Percentiles rank a stretch among this genome's conserved stretches.
These are phyloP conservation scores for Bombus sylvicola DNA, from an alignment of 1,140 invertebrate species.

Conservation along the genomic window DNA sequence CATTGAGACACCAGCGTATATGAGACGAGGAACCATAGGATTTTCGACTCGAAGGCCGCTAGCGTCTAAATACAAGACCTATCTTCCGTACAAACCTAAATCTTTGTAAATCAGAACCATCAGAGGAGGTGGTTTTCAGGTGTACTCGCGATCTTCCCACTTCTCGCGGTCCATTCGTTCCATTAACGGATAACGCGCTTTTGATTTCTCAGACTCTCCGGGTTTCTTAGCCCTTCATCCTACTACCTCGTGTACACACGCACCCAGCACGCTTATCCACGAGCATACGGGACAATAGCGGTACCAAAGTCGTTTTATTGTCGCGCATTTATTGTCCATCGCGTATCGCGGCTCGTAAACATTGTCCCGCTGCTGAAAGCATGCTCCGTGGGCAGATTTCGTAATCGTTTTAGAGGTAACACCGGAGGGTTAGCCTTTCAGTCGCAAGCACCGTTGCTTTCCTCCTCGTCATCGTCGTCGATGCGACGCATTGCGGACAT, in stretches of 20 bases:
- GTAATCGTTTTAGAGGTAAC: slow-evolving; percentile 51
- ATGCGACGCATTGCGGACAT: slow-evolving; percentile 39
- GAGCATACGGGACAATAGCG: slow-evolving; percentile 41
- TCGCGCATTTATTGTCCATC: slow-evolving; percentile 53
- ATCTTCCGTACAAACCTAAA: background rate
- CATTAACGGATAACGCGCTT: slow-evolving; percentile 23
- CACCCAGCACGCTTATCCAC: background rate
- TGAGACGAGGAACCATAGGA: background rate
- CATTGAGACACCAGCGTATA: background rate
- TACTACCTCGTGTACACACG: background rate
- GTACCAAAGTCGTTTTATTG: slow-evolving; percentile 43
- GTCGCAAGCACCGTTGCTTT: background rate
- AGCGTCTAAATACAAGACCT: background rate
- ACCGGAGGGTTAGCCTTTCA: slow-evolving; percentile 32
- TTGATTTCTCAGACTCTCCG: slow-evolving; percentile 38
- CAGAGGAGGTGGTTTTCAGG: background rate
- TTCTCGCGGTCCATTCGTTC: slow-evolving; percentile 22
- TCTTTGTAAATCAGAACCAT: slow-evolving; percentile 10
- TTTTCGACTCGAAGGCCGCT: background rate
- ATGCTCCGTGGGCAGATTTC: slow-evolving; percentile 38
- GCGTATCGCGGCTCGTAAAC: slow-evolving; percentile 50
- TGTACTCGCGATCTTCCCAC: background rate
- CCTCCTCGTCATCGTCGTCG: background rate
- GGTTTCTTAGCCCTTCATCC: background rate
- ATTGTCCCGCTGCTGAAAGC: slow-evolving; percentile 31